A percentile compares a stretch with the other conserved stretches of the same genome.
Evolutionary conservation across 1,140 invertebrate genomes (phyloP).

Genomic region (Nautilus pompilius): DNA sequence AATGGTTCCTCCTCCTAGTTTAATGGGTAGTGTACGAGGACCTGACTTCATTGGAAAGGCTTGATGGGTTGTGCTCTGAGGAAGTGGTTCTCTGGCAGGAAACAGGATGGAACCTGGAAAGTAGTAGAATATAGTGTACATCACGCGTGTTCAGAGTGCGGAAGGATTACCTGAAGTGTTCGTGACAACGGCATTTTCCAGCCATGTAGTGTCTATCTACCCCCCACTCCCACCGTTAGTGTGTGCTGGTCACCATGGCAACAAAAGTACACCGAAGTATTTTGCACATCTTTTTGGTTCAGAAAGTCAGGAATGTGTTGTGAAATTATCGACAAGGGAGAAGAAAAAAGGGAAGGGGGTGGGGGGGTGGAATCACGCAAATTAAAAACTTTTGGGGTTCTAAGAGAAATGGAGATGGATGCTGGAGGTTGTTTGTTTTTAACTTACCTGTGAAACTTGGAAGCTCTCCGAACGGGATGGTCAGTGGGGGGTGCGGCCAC

Average conservation of each 20-base stretch:
- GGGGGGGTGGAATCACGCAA: not conserved
- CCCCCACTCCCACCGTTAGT: not conserved
- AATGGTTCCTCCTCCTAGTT: slow-evolving; percentile 28
- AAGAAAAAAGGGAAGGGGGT: no score
- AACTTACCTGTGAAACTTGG: slow-evolving; percentile 45
- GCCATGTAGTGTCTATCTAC: not conserved
- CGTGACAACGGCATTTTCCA: not conserved
- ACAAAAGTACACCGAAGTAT: not conserved
- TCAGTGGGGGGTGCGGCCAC: slow-evolving; percentile 37
- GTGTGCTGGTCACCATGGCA: not conserved
- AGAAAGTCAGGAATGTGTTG: not conserved
- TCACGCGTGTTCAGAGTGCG: not conserved
- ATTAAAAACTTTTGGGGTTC: not conserved
- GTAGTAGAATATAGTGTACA: not conserved
- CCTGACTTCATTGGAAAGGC: slow-evolving; percentile 29
- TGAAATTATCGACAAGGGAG: not conserved
- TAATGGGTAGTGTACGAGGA: slow-evolving; percentile 23
- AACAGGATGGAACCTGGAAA: slow-evolving; percentile 43
- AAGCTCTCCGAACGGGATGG: slow-evolving; percentile 40
- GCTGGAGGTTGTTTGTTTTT: not conserved
- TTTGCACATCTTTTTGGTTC: not conserved
- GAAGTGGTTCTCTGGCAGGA: slow-evolving; percentile 33
- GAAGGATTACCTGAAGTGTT: not conserved
- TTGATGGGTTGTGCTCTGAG: slow-evolving; percentile 29
- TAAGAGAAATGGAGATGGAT: not conserved